These are phyloP conservation scores for Lordiphosa stackelbergi DNA, from an alignment of 1,140 invertebrate genomes.

Conservation along the genomic window DNA sequence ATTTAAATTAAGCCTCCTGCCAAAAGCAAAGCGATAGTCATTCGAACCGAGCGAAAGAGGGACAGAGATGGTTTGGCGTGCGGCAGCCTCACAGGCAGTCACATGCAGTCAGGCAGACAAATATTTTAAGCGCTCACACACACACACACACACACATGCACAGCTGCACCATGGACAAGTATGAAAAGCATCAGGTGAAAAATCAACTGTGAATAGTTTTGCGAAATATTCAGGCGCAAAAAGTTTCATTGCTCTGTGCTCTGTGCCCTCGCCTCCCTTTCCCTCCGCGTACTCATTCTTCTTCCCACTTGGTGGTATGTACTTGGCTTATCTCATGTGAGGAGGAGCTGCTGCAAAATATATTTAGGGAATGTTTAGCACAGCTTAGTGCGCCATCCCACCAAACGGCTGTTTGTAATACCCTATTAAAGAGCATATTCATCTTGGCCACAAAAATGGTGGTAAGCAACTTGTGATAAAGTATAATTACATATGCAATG, in stretches of 20 bases:
- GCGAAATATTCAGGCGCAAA: conserved; percentile 70
- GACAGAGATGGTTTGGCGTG: conserved; percentile 29
- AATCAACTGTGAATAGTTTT: conserved; percentile 75
- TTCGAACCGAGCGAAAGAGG: no score
- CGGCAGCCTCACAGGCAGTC: conserved; percentile 18
- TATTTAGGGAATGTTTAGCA: conserved; percentile 74
- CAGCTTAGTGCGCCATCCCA: conserved; percentile 61
- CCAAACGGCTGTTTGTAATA: neutral
- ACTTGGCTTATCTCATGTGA: conserved; percentile 58
- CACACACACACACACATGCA: conserved; percentile 18
- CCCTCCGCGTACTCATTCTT: neutral
- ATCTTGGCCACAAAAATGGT: no score
- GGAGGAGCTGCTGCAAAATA: conserved; percentile 68
- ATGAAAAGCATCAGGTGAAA: conserved; percentile 73
- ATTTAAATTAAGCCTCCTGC: conserved; percentile 39
- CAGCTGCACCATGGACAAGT: conserved; percentile 10
- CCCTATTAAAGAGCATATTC: no score
- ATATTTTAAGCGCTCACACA: conserved; percentile 64
- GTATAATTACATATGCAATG: no score
- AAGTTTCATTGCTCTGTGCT: conserved; percentile 62
- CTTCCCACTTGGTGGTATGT: conserved; percentile 36
- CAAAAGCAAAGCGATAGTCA: no score
- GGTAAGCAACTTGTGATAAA: no score
- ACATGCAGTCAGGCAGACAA: conserved; percentile 44
- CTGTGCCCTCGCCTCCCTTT: conserved; percentile 18